Evolutionary conservation across 2,888 invertebrate species (phyloP), one percentile per base, ranked within the genome.

Genomic region (Lasioglossum marginatum): DNA sequence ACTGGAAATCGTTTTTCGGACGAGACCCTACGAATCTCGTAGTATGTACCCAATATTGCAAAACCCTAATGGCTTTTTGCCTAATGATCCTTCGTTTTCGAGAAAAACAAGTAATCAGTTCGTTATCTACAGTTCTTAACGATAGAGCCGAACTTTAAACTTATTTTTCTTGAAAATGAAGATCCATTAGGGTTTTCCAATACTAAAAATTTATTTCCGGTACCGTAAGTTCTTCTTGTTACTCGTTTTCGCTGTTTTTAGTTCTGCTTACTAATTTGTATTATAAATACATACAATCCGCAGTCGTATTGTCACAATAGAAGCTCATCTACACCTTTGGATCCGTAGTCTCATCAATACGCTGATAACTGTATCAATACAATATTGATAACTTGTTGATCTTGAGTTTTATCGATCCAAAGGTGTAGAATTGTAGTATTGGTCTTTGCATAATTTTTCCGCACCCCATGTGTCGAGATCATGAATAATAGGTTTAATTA

Each of bases 401-500:
- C 4, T 57, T n/a, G n/a, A 12, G n/a, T 63, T 63, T 31, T 27
- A 31, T 14, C 6, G 60, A 63, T 63, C 60, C 31, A 27, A 27
- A 63, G 27, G 60, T 16, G 27, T 31, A 27, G 60, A 63, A 63
- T 16, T 63, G 60, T 31, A 16, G 5, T 63, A 23, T 63, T 63
- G 60, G 5, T 63, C 4, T 63, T 31, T 27, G 27, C 57, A 57
- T n/a, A 57, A 12, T 57, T 57, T 57, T 10, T 57, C 4, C 31
- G 14, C 63, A 16, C 6, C 31, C 3, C 16, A 72, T 72, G 57
- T 40, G 37, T 85, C 60, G 45, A 87, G 43, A 16, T 77, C 68
- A n/a, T 63, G 77, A 63, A 72, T 60, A 77, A 40, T 88, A 87
- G 68, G 31, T 77, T 86, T 82, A 81, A 84, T 66, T 78, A 74